Evolutionary conservation across 2,113 vertebrate species (phyloP).

Genomic region (Gallinago jamesoni): DNA sequence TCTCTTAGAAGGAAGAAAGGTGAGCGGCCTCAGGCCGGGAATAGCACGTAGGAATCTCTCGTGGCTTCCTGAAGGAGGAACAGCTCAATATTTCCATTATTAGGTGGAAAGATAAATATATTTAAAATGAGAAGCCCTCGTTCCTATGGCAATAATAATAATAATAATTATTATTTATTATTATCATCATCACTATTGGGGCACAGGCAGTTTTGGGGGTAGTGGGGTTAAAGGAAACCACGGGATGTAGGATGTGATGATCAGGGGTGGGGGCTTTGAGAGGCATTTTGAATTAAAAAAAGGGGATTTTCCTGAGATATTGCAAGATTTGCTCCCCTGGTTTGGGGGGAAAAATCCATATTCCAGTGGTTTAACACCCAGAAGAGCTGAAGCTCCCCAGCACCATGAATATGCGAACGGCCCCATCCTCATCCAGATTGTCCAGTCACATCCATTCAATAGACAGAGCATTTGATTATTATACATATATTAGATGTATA

Average conservation of each 20-base stretch:
- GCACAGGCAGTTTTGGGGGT: background rate
- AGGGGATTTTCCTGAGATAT: background rate
- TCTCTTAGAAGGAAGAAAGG: background rate
- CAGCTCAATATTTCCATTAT: accelerated
- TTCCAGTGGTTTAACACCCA: background rate
- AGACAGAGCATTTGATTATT: background rate
- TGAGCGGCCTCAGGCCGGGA: accelerated
- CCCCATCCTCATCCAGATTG: background rate
- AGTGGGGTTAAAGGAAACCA: accelerated
- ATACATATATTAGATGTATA: background rate
- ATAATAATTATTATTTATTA: background rate
- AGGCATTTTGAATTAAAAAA: background rate
- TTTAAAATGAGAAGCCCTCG: background rate
- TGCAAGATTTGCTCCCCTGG: background rate
- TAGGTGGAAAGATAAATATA: accelerated
- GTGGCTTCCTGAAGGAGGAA: accelerated
- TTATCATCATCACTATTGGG: background rate
- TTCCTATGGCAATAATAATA: background rate
- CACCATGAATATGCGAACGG: background rate
- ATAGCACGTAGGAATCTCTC: background rate
- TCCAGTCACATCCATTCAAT: background rate
- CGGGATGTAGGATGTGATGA: accelerated
- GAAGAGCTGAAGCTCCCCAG: background rate
- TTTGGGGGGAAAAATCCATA: background rate
- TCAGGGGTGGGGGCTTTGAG: background rate